Evolutionary conservation across 1,140 invertebrate species (phyloP).

Genomic region (Tetranychus urticae): DNA sequence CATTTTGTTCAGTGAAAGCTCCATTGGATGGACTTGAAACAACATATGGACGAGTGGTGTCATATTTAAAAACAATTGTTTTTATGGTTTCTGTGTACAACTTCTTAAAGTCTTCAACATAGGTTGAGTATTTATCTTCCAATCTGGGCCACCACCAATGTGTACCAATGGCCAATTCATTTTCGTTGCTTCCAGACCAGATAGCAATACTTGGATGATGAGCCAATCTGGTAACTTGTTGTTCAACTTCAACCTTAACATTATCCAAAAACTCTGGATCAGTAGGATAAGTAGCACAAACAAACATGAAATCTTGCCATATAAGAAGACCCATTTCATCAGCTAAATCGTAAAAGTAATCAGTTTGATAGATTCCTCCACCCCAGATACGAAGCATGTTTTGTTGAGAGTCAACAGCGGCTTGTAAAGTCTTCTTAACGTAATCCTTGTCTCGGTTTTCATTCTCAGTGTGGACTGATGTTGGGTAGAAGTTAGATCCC

Average conservation of each 20-base stretch:
- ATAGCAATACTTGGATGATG: constrained; percentile 25
- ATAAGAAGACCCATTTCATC: too few relatives aligned
- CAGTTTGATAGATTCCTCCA: constrained; percentile 78
- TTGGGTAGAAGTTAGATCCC: constrained; percentile 75
- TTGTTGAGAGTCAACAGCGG: constrained; percentile 55
- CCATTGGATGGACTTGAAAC: constrained; percentile 85
- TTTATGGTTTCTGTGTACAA: constrained; percentile 58
- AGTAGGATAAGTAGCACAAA: constrained; percentile 78
- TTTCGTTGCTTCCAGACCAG: constrained; percentile 88
- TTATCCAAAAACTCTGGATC: constrained; percentile 39
- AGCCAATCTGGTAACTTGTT: constrained; percentile 73
- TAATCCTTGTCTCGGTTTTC: constrained; percentile 25
- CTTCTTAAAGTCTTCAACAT: constrained; percentile 51
- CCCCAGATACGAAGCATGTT: constrained; percentile 93
- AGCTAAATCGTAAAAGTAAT: constrained; percentile 45
- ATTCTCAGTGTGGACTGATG: constrained; percentile 56
- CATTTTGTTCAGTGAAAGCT: constrained; percentile 39
- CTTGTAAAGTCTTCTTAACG: constrained; percentile 31
- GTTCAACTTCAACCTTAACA: constrained; percentile 48
- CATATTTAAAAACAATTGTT: constrained; percentile 33
- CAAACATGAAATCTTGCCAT: constrained; percentile 18
- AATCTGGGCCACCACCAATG: constrained; percentile 36
- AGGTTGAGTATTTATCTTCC: constrained; percentile 4
- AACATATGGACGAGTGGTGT: constrained; percentile 39
- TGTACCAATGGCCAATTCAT: constrained; percentile 60